These are phyloP conservation scores for Cephonodes hylas DNA, from an alignment of 2,888 invertebrate species.

Conservation along the genomic window DNA sequence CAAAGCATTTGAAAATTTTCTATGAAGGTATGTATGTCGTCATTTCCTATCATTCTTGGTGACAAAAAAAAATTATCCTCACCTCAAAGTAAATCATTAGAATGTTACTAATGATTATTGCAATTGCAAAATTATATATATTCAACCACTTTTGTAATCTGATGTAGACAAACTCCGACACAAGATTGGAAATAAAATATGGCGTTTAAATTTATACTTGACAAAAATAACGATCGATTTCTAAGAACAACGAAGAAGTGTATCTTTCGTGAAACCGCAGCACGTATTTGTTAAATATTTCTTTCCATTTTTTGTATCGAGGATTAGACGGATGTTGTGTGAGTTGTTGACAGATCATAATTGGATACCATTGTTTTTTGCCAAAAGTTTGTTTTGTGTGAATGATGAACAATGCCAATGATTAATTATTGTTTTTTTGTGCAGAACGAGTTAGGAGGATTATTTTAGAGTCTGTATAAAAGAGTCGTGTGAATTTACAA, in stretches of 20 bases:
- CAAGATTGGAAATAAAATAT: too few relatives aligned
- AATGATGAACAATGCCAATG: neutral
- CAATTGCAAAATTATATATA: too few relatives aligned
- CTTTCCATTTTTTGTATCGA: neutral
- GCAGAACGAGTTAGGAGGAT: too few relatives aligned
- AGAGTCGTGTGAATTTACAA: neutral
- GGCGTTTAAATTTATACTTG: neutral
- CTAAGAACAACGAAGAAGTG: neutral
- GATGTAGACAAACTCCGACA: too few relatives aligned
- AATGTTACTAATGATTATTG: too few relatives aligned
- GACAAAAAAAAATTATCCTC: too few relatives aligned
- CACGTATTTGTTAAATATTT: neutral
- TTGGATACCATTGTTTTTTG: neutral
- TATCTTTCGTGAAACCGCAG: neutral
- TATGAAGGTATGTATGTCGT: too few relatives aligned
- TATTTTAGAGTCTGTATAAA: neutral
- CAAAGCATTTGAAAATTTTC: too few relatives aligned
- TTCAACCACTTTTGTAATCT: too few relatives aligned
- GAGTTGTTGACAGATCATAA: slow-evolving; percentile 7
- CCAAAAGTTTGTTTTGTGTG: neutral
- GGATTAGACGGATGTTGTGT: neutral
- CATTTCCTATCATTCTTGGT: too few relatives aligned
- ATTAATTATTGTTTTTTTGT: neutral
- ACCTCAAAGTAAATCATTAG: too few relatives aligned
- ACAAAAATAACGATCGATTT: neutral